A percentile compares a stretch with the other conserved stretches of the same genome.
These are phyloP conservation scores for Planiliza haematocheilus DNA, from an alignment of 2,113 vertebrate genomes.

Conservation along the genomic window DNA sequence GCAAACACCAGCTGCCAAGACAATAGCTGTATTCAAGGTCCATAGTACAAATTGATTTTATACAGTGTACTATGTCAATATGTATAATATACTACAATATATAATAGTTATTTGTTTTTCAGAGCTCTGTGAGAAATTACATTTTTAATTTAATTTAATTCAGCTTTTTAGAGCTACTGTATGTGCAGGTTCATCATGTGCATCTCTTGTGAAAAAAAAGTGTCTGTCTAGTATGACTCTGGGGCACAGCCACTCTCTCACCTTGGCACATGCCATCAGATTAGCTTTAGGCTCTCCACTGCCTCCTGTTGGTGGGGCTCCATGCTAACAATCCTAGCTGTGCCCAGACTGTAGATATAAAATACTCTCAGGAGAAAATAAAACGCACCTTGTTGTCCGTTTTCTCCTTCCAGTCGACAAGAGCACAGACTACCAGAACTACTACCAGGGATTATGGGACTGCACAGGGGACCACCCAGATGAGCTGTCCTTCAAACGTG, in stretches of 20 bases:
- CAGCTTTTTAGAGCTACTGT: too few relatives aligned
- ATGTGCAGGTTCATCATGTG: too few relatives aligned
- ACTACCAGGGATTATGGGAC: conserved; percentile 96
- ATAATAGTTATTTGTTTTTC: too few relatives aligned
- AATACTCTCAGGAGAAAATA: neutral
- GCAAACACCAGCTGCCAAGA: neutral
- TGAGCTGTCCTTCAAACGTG: conserved; percentile 94
- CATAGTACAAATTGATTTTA: too few relatives aligned
- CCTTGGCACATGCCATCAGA: neutral
- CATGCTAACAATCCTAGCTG: neutral
- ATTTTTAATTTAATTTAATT: too few relatives aligned
- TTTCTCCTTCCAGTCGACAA: conserved; percentile 80
- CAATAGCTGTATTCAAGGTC: neutral
- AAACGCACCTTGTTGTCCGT: conserved; percentile 1
- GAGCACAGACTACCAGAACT: conserved; percentile 92
- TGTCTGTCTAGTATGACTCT: neutral
- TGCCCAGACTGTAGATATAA: neutral
- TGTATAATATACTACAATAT: neutral
- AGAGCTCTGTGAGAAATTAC: too few relatives aligned
- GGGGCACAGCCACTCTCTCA: neutral
- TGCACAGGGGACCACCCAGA: conserved; percentile 88
- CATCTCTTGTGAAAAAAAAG: neutral
- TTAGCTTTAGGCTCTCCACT: conserved; percentile 57
- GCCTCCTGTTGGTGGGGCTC: conserved; percentile 70
- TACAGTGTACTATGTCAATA: too few relatives aligned